Conservation (phyloP, 1,140 invertebrate genomes). For the Ladona fulva region DNA sequence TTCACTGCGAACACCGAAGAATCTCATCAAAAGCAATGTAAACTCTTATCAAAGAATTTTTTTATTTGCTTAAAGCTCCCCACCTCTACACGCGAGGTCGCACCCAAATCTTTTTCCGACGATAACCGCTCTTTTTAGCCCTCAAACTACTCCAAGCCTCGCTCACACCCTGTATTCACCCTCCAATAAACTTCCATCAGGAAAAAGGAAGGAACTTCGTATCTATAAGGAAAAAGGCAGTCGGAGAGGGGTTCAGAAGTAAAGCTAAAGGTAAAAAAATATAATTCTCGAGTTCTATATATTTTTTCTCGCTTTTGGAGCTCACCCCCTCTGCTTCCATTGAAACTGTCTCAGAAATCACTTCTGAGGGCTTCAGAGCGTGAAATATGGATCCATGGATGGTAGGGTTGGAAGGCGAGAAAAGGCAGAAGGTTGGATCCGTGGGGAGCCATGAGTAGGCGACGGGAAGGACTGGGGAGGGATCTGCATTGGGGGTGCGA, state of each 20-base stretch:
- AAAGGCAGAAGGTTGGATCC: not conserved
- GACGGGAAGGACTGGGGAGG: not conserved
- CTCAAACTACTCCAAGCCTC: not conserved
- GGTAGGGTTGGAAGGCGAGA: not conserved
- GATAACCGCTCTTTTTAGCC: not conserved
- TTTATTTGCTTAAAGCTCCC: not conserved
- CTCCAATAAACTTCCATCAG: conserved; percentile 9
- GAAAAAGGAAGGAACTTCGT: conserved; percentile 1
- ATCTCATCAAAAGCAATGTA: not conserved
- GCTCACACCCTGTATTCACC: conserved; percentile 6
- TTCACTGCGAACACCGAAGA: not conserved
- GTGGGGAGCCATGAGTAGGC: not conserved
- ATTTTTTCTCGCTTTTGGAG: not conserved
- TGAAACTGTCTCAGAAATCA: conserved; percentile 9
- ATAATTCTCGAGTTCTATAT: not conserved
- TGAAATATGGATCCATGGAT: conserved; percentile 9
- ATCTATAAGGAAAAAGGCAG: conserved; percentile 6
- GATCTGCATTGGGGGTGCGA: not conserved
- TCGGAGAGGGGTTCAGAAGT: not conserved
- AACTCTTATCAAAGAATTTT: not conserved
- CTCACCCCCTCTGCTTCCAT: not conserved
- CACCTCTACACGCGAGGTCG: not conserved
- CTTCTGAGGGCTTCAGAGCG: conserved; percentile 6
- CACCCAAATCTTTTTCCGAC: not conserved
- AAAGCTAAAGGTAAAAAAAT: conserved; percentile 3